Evolutionary conservation across 2,113 vertebrate genomes (phyloP), one percentile per base, ranked within the genome.

Genomic region (Coreoperca whiteheadi): DNA sequence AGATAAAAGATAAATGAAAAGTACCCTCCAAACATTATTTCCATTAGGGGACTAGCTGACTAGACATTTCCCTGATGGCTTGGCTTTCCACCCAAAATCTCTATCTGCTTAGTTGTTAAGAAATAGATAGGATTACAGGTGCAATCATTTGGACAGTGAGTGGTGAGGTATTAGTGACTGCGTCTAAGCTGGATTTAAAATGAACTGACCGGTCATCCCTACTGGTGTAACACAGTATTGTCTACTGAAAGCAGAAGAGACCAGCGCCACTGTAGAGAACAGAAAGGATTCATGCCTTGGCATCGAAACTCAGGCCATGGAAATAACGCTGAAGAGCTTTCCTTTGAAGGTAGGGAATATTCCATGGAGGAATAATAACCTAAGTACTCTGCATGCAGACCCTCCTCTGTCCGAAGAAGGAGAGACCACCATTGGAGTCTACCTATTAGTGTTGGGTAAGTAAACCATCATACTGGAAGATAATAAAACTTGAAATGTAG

Each of bases 301-400:
- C 63, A 86, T 87, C 85, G 20, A 77, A 78, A 87, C 81, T 81
- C 78, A 73, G 28, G 57, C 71, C 82, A 76, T 82, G 93, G 95
- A 95, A 92, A 96, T 96, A 95, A 96, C 94, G 48, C 70, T 95
- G 57, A 95, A 91, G 63, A 71, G 81, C 85, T 84, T 91, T 84
- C 96, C 94, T 83, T 50, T 90, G 53, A 95, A 96, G 91, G 93
- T 95, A 57, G 89, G 88, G 57, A 95, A 94, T 79, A 96, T 96
- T 75, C 96, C 94, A n/a, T 96, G 96, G 96, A 96, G 95, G 91
- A 97, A 97, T 91, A 97, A 97, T 82, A 97, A 96, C 91, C 90
- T 96, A 77, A 96, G 89, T 41, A 94, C 94, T 82, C 90, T 94
- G 76, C 95, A 95, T 79, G 94, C 93, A 84, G 95, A 97, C 6